Base-by-base conservation (phyloP, 92 coral and sea anemone species). In the Phymanthus crucifer region DNA sequence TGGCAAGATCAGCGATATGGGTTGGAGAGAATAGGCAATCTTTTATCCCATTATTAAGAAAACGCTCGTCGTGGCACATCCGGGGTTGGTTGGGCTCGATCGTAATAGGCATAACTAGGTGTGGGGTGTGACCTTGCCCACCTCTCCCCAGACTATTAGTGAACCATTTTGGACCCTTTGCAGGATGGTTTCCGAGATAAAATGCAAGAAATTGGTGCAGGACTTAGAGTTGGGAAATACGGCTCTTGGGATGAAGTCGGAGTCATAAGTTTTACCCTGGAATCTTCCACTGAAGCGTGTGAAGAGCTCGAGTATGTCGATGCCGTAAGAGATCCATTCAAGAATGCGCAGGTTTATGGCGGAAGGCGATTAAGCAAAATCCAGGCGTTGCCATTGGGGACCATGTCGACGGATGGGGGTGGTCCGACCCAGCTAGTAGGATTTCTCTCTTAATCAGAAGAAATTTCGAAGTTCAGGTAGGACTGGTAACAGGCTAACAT, bases 1-100 rank as follows among this genome's bases (percentile, higher is more conserved):
- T 29, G 35, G 14, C 19, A 79, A 68, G n/a, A 50, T 79, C 76
- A 17, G 76, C 67, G 58, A 78, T 78, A 69, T 79, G 69, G 46
- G 68, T 76, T 9, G 69, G 50, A 24, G 83, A 32, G 38, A 79
- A 69, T 1, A 68, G 83, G 24, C 66, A 79, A 37, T 79, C 67
- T 37, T 79, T 69, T 4, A 68, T 79, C 83, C 83, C 68, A 13
- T 31, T 46, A 58, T 79, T 79, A 6, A 79, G 66, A 67, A 79
- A 79, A 10, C 83, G 26, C 47, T 79, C 75, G 21, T 79, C 83
- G 66, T 79, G 83, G 75, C 83, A 67, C 76, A 71, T 70, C 5
- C 77, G 40, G 1, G 84, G 84, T 29, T 80, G 70, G 17, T 21
- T 27, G 0, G 77, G 83, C 50, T 79, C 70, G 4, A 79, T 34